Conservation (phyloP, 2,797 vertebrate genomes). For the Sebastes steindachneri region DNA sequence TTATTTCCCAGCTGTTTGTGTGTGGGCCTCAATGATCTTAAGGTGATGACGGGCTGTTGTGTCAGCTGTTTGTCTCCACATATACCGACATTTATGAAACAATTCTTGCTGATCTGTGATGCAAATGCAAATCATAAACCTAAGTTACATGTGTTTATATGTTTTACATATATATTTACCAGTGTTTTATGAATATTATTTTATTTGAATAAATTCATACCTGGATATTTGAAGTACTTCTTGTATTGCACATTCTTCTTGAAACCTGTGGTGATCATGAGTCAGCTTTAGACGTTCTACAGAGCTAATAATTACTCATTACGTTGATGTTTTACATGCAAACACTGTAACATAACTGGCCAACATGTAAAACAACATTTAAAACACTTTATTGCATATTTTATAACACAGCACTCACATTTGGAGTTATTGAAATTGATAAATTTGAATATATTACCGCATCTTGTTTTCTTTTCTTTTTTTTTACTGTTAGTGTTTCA, state of each 20-base stretch:
- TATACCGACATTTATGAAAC: constrained; percentile 63
- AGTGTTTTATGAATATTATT: constrained; percentile 81
- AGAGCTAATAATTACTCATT: not conserved
- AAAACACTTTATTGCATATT: constrained; percentile 49
- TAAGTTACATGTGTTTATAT: constrained; percentile 69
- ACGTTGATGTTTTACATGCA: not conserved
- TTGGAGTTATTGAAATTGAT: not conserved
- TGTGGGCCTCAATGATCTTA: not conserved
- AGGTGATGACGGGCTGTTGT: not conserved
- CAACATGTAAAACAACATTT: constrained; percentile 25
- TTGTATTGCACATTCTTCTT: not conserved
- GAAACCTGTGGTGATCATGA: not conserved
- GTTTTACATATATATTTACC: constrained; percentile 73
- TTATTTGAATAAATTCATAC: constrained; percentile 82
- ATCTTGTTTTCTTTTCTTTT: not conserved
- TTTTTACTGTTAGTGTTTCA: not conserved
- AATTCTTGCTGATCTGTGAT: constrained; percentile 67
- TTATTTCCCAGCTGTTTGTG: constrained; percentile 3
- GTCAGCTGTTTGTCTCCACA: not conserved
- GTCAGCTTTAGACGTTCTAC: not conserved
- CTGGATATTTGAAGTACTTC: constrained; percentile 1
- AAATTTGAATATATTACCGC: not conserved
- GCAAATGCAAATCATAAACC: constrained; percentile 61
- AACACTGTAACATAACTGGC: not conserved
- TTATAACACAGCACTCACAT: constrained; percentile 10